A percentile compares a stretch with the other conserved stretches of the same genome.
Conservation (phyloP, 2,113 vertebrate species). For the Tyrannus savana region DNA sequence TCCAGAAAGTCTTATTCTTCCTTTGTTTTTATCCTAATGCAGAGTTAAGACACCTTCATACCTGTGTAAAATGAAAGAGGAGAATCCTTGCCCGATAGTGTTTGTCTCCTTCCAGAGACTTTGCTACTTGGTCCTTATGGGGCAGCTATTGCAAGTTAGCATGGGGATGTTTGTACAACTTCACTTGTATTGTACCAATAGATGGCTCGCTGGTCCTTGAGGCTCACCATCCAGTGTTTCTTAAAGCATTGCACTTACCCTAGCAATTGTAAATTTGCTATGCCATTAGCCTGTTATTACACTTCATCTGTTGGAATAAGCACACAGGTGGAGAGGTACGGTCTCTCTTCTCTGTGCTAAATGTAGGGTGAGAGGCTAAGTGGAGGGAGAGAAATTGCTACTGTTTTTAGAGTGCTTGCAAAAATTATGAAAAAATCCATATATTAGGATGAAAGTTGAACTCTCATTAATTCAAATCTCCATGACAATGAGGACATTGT, state of each 20-base stretch:
- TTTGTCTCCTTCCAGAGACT: not conserved
- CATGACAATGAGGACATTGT: not conserved
- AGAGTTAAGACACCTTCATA: not conserved
- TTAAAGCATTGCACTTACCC: not conserved
- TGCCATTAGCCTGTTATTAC: not conserved
- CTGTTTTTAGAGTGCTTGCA: not conserved
- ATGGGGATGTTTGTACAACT: not conserved
- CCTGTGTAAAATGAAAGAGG: not conserved
- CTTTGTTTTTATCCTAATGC: not conserved
- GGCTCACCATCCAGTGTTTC: rapidly evolving
- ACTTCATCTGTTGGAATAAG: not conserved
- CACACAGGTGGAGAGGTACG: not conserved
- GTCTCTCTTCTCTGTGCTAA: not conserved
- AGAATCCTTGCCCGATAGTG: not conserved
- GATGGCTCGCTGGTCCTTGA: not conserved
- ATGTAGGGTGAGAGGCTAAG: not conserved
- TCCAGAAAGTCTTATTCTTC: not conserved
- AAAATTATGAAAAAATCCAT: conserved; percentile 2
- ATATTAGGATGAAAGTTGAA: not conserved
- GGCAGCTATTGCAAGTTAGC: not conserved
- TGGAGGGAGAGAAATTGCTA: not conserved
- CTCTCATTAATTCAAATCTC: conserved; percentile 33
- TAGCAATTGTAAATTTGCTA: not conserved
- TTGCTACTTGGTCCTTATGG: not conserved
- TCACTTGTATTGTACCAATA: not conserved